Conservation (phyloP, 2,113 vertebrate species). For the Ailurus styani region DNA sequence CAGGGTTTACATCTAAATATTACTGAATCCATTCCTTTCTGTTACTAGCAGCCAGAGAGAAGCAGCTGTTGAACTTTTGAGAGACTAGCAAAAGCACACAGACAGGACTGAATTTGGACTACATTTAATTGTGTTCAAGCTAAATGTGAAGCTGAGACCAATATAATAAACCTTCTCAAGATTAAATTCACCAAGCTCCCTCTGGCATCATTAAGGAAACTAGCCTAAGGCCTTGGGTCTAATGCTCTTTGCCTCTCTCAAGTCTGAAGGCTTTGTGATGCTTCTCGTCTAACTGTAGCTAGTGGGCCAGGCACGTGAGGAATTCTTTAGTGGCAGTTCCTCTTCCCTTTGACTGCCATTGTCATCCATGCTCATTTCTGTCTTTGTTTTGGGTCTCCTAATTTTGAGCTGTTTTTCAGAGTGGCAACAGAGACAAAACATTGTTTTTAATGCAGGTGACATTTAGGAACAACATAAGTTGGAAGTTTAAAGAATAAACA, state of each 20-base stretch:
- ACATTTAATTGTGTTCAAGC: conserved; percentile 3
- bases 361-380: conserved; percentile 3
- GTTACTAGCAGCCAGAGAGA: conserved; percentile 1
- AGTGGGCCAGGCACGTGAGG: background rate
- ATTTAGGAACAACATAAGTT: conserved; percentile 21
- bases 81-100: background rate
- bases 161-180: background rate
- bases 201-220: conserved; percentile 40
- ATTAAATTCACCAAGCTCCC: background rate
- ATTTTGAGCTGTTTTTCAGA: conserved; percentile 23
- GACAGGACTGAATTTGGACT: conserved; percentile 23
- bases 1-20: conserved; percentile 31
- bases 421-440: conserved; percentile 4
- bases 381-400: background rate
- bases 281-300: background rate
- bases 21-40: conserved; percentile 32
- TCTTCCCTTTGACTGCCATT: background rate
- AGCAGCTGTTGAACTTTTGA: conserved; percentile 40
- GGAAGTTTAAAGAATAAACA: conserved; percentile 12
- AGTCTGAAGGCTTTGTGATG: background rate
- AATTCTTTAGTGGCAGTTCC: background rate
- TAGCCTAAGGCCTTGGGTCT: background rate
- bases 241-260: background rate
- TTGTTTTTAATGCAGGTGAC: conserved; percentile 4
- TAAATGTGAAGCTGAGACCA: conserved; percentile 17